Percentiles rank a stretch among this genome's conserved stretches.
Conservation (phyloP, 2,888 invertebrate genomes). For the Oscheius sp. region DNA sequence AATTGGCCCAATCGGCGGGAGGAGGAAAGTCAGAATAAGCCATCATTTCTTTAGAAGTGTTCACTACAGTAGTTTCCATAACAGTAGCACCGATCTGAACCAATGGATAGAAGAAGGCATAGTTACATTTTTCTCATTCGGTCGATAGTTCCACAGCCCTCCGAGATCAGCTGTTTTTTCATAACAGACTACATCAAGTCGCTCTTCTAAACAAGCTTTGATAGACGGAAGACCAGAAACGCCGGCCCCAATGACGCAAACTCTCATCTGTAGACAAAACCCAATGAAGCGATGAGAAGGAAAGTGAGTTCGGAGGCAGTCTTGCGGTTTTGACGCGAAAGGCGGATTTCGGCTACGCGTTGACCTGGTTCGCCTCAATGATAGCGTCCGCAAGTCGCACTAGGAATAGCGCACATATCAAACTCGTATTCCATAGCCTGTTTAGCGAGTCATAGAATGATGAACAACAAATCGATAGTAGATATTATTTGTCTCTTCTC, state of each 20-base stretch:
- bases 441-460: no score
- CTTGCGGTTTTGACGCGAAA: conserved; percentile 15
- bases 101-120: background rate
- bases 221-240: conserved; percentile 67
- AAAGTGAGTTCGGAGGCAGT: background rate
- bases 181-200: conserved; percentile 64
- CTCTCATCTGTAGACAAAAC: conserved; percentile 38
- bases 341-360: conserved; percentile 19
- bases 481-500: no score
- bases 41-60: conserved; percentile 72
- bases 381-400: conserved; percentile 29
- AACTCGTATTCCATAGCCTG: conserved; percentile 8
- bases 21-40: conserved; percentile 70
- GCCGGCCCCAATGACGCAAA: conserved; percentile 68
- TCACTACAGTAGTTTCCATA: conserved; percentile 71
- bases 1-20: conserved; percentile 57
- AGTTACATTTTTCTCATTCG: conserved; percentile 44
- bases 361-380: conserved; percentile 21
- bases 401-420: conserved; percentile 1
- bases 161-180: conserved; percentile 64
- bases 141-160: conserved; percentile 70
- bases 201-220: conserved; percentile 65
- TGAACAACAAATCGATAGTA: no score
- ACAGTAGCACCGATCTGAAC: conserved; percentile 65
- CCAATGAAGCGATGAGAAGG: background rate